Evolutionary conservation across 2,888 invertebrate species (phyloP).

Genomic region (Altica lythri): DNA sequence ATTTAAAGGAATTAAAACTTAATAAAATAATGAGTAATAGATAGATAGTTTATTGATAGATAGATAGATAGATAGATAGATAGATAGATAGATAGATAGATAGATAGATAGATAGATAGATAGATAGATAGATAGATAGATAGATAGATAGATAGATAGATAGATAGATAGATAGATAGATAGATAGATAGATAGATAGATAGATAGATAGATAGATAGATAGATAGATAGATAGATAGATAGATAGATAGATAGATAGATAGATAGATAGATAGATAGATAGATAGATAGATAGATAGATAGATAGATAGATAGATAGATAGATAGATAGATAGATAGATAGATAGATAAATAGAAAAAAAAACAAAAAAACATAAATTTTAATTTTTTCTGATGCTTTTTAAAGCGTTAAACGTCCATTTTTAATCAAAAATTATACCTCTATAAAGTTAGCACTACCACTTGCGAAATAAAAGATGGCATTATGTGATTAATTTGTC

Average conservation of each 20-base stretch:
- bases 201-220: background rate
- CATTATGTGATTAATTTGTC: too few relatives aligned
- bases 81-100: slow-evolving; percentile 5
- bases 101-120: slow-evolving; percentile 3
- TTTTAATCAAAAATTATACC: too few relatives aligned
- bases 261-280: background rate
- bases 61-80: background rate
- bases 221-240: background rate
- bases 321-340: slow-evolving; percentile 12
- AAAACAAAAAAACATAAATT: background rate
- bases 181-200: background rate
- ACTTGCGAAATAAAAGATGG: too few relatives aligned
- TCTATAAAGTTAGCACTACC: too few relatives aligned
- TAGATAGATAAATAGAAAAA: slow-evolving; percentile 7
- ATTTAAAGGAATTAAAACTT: too few relatives aligned
- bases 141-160: slow-evolving; percentile 6
- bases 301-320: slow-evolving; percentile 10
- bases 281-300: background rate
- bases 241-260: background rate
- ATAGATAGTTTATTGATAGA: background rate
- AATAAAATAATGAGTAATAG: too few relatives aligned
- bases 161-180: slow-evolving; percentile 6
- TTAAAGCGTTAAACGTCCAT: too few relatives aligned
- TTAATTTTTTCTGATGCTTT: too few relatives aligned
- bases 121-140: slow-evolving; percentile 6